Percentiles rank a stretch among this genome's conserved stretches.
Evolutionary conservation across 2,888 invertebrate species (phyloP).

Genomic region (Arenicola marina): DNA sequence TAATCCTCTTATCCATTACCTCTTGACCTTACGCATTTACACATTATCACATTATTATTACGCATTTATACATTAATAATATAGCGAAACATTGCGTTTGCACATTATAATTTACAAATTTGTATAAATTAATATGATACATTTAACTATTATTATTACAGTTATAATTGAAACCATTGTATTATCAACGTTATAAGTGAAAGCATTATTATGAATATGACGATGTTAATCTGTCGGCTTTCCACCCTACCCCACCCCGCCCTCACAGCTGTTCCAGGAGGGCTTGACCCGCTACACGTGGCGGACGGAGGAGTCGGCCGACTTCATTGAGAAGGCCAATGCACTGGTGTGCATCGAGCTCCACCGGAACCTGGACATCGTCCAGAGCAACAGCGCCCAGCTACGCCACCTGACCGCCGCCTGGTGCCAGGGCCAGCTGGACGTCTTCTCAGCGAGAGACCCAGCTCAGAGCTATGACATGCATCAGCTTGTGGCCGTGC

Average conservation of each 20-base stretch:
- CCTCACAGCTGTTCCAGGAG: constrained; percentile 54
- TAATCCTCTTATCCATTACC: not conserved
- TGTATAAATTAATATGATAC: no score
- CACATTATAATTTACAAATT: no score
- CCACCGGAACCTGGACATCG: constrained; percentile 54
- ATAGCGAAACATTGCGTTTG: not conserved
- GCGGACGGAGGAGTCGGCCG: constrained; percentile 59
- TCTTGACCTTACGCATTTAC: not conserved
- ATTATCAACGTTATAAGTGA: no score
- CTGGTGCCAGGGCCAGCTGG: constrained; percentile 54
- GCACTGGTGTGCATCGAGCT: constrained; percentile 57
- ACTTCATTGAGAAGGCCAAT: constrained; percentile 59
- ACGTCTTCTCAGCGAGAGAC: constrained; percentile 50
- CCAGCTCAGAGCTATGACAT: constrained; percentile 47
- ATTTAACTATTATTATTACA: no score
- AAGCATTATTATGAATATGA: no score
- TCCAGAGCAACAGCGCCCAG: constrained; percentile 57
- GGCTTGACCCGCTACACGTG: constrained; percentile 56
- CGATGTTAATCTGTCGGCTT: no score
- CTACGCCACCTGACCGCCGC: constrained; percentile 53
- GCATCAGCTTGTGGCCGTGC: constrained; percentile 51
- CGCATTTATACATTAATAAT: not conserved
- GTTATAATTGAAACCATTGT: no score
- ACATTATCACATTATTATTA: not conserved
- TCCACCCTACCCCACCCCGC: no score